Percentiles rank a stretch among this genome's conserved stretches.
Conservation (phyloP, 1,140 invertebrate species). For the Laodelphax striatellus region DNA sequence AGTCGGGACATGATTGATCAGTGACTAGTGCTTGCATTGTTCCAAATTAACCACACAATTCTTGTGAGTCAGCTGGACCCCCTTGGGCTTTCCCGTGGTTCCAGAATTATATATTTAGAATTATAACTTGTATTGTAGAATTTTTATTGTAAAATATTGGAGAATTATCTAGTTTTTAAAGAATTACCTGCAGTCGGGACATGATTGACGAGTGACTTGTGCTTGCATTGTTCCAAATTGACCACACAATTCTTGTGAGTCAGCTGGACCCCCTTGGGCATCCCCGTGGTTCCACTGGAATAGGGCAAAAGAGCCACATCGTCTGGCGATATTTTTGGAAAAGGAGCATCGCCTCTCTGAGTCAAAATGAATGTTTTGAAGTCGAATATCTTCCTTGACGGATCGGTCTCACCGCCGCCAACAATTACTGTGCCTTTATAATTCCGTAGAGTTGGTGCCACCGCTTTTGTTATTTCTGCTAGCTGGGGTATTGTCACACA, state of each 20-base stretch:
- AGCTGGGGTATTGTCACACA: slow-evolving; percentile 53
- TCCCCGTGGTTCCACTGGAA: slow-evolving; percentile 80
- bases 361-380: slow-evolving; percentile 39
- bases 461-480: slow-evolving; percentile 42
- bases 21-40: slow-evolving; percentile 37
- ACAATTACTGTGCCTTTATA: slow-evolving; percentile 66
- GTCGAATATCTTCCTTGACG: slow-evolving; percentile 35
- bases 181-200: slow-evolving; percentile 20
- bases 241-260: slow-evolving; percentile 63
- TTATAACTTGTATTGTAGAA: no score
- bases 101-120: no score
- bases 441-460: slow-evolving; percentile 37
- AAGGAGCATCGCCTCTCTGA: slow-evolving; percentile 20
- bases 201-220: slow-evolving; percentile 28
- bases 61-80: slow-evolving; percentile 71
- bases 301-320: slow-evolving; percentile 44
- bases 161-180: no score
- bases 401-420: slow-evolving; percentile 43
- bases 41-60: slow-evolving; percentile 57
- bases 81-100: slow-evolving; percentile 84
- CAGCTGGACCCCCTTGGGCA: slow-evolving; percentile 84
- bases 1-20: slow-evolving; percentile 22
- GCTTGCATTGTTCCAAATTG: slow-evolving; percentile 46
- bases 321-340: slow-evolving; percentile 15
- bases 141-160: no score